phyloP scores from a whole-genome alignment of 2,113 vertebrate species.

The Sisor rabdophorus region DNA sequence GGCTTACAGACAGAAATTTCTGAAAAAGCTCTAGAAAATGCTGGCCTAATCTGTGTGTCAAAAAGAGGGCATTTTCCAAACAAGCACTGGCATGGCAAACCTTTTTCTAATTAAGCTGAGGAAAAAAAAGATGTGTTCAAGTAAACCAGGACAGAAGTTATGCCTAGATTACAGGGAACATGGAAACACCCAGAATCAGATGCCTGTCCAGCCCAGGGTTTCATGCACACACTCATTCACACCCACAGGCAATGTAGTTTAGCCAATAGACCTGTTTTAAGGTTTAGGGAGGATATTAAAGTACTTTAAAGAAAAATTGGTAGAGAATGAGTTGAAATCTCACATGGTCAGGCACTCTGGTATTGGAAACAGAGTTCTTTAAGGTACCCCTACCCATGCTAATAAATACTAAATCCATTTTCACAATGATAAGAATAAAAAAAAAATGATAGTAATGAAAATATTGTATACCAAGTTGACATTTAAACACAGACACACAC shows the following conservation, averaged over 20 bases:
- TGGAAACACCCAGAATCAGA: neutral
- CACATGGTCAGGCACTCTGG: neutral
- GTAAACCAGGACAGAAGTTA: neutral
- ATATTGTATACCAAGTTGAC: no score
- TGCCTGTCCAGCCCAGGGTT: neutral
- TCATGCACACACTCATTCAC: neutral
- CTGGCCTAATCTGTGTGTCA: conserved; percentile 3
- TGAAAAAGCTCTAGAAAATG: neutral
- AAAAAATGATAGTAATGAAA: no score
- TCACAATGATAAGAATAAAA: neutral
- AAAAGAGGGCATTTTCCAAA: neutral
- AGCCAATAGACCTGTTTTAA: neutral
- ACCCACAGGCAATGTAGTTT: neutral
- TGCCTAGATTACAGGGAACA: neutral
- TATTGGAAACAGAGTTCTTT: neutral
- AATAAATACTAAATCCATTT: neutral
- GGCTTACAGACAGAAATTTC: neutral
- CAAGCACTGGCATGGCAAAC: neutral
- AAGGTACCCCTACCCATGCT: neutral
- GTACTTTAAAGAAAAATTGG: neutral
- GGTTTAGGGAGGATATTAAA: neutral
- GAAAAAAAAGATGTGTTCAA: neutral
- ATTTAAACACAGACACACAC: no score
- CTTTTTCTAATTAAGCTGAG: no score
- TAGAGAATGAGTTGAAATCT: neutral